Evolutionary conservation across 2,113 vertebrate species (phyloP), one percentile per base, ranked within the genome.

Genomic region (Chamaea fasciata): DNA sequence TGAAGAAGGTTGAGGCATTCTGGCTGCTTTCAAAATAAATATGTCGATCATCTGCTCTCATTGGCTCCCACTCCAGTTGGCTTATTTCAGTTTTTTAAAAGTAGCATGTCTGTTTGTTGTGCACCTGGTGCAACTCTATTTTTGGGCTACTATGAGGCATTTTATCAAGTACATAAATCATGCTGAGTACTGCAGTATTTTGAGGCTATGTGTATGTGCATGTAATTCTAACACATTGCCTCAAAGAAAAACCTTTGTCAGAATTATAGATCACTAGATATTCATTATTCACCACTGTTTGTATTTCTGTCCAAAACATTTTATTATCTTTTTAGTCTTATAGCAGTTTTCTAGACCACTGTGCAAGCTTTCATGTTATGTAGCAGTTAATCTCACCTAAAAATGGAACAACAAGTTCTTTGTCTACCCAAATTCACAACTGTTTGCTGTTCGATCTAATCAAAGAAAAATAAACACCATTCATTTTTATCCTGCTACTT

Each of bases 21-120:
- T 94, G 81, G 53, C 57, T 94, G 86, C 91, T 95, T 97, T 95
- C 95, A 92, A 95, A 97, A 91, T 87, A 96, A 90, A 77, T 87
- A 92, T 89, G 92, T 87, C 1, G 12, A 89, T 97, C 92, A 92
- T 97, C 80, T 96, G 94, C 74, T 94, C 49, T 75, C 87, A 91
- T 79, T 89, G 95, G 80, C 94, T 95, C 65, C 52, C 60, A 82
- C 65, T 91, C 62, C 65, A 71, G 62, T 76, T 89, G 86, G 86
- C 87, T 94, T 91, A 22, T 64, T 93, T 74, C 26, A 46, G 62
- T 49, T 92, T 91, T 88, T 96, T 75, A 27, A 37, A 88, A 94
- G 92, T 90, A 83, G 39, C 18, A 11, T 83, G 52, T 78, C 79
- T 92, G 65, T 70, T 92, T 95, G 42, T 78, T 74, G 31, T 81